Evolutionary conservation across 1,140 invertebrate species (phyloP).

Genomic region (Papilio helenus): DNA sequence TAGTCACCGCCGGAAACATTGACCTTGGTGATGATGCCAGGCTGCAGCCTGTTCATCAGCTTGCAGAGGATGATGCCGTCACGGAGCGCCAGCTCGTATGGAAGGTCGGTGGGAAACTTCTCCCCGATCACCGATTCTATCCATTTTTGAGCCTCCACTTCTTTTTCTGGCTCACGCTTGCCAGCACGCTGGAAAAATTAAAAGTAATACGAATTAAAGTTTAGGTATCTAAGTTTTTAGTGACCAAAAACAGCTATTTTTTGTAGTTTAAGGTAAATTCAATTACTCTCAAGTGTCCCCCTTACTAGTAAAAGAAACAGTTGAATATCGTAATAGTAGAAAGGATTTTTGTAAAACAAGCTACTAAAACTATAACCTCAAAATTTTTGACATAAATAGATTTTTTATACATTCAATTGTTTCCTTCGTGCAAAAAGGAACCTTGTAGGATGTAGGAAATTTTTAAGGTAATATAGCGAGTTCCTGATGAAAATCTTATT

Average conservation of each 20-base stretch:
- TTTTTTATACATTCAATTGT: not conserved
- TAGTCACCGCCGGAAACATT: constrained; percentile 94
- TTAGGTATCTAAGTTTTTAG: too few relatives aligned
- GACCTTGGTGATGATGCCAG: constrained; percentile 93
- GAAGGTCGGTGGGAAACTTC: constrained; percentile 86
- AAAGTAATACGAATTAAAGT: too few relatives aligned
- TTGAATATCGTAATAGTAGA: too few relatives aligned
- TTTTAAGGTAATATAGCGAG: not conserved
- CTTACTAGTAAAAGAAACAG: too few relatives aligned
- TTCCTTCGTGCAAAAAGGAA: not conserved
- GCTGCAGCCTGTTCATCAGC: constrained; percentile 93
- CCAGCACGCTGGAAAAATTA: constrained; percentile 87
- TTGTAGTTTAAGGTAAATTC: too few relatives aligned
- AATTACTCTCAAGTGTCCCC: too few relatives aligned
- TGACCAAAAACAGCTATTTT: too few relatives aligned
- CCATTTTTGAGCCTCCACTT: constrained; percentile 93
- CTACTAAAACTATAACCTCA: not conserved
- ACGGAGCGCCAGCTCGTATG: constrained; percentile 91
- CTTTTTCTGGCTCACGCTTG: constrained; percentile 93
- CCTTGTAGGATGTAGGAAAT: not conserved
- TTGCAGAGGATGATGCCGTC: constrained; percentile 92
- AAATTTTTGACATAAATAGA: not conserved
- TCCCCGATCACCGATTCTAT: constrained; percentile 93
- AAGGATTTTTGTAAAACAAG: too few relatives aligned
- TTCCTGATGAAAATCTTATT: constrained; percentile 16